A percentile compares a stretch with the other conserved stretches of the same genome.
Conservation (phyloP, 2,888 invertebrate species). For the Andrena chrysosceles region DNA sequence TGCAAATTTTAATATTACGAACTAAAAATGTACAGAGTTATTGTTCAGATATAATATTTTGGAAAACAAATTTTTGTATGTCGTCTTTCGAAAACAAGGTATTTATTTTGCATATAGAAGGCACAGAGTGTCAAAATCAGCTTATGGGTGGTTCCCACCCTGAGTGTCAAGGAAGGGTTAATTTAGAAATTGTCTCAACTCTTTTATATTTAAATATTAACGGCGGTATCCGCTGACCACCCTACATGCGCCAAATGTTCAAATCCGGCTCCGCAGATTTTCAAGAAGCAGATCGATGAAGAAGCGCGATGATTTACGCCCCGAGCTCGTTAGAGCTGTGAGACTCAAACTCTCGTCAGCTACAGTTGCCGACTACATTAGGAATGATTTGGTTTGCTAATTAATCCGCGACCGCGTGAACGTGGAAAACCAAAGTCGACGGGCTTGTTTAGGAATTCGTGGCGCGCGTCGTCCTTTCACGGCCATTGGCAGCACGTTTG, state of each 20-base stretch:
- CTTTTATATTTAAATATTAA: no score
- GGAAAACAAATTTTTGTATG: no score
- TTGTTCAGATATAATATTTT: no score
- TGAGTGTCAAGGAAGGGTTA: no score
- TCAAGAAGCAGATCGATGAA: not conserved
- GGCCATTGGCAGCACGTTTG: constrained; percentile 49
- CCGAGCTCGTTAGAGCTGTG: constrained; percentile 11
- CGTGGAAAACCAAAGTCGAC: not conserved
- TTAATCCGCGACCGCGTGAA: constrained; percentile 10
- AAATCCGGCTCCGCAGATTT: not conserved
- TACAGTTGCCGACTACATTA: not conserved
- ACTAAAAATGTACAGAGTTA: no score
- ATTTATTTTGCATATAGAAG: no score
- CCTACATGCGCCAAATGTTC: not conserved
- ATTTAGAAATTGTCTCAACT: no score
- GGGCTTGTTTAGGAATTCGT: constrained; percentile 45
- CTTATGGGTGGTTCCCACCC: no score
- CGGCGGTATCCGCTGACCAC: no score
- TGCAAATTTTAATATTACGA: no score
- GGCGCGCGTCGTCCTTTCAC: constrained; percentile 39
- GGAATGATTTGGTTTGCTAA: constrained; percentile 55
- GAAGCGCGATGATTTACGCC: constrained; percentile 10
- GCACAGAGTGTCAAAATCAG: no score
- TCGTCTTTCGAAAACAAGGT: no score
- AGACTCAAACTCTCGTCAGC: constrained; percentile 8